Percentiles rank a stretch among this genome's conserved stretches.
Evolutionary conservation across 2,888 invertebrate species (phyloP).

Genomic region (Anoplius nigerrimus): DNA sequence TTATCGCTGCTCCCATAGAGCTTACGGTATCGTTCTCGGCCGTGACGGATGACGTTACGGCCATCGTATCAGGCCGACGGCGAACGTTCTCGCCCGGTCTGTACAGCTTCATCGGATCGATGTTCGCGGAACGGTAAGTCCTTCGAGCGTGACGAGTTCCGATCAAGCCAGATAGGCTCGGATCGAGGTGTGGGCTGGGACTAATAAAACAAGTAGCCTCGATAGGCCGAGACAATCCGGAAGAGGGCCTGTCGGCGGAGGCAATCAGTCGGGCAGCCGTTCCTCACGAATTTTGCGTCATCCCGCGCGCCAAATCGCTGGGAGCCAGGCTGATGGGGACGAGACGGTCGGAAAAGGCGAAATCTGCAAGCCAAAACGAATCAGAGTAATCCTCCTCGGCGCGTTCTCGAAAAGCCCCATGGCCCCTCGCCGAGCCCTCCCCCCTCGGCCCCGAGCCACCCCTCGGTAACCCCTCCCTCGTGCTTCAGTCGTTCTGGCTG

Average conservation of each 20-base stretch:
- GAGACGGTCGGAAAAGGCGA: constrained; percentile 56
- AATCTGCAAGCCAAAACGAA: constrained; percentile 74
- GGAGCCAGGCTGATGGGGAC: constrained; percentile 26
- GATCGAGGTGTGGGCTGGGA: too few relatives aligned
- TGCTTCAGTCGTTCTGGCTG: constrained; percentile 16
- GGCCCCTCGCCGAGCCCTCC: constrained; percentile 25
- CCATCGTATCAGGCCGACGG: constrained; percentile 38
- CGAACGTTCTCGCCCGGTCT: constrained; percentile 2
- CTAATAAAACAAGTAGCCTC: too few relatives aligned
- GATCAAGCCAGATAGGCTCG: too few relatives aligned
- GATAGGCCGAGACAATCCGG: too few relatives aligned
- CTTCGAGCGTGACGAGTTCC: too few relatives aligned
- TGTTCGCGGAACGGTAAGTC: too few relatives aligned
- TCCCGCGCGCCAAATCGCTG: too few relatives aligned
- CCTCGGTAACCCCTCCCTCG: constrained; percentile 2
- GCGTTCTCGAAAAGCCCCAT: constrained; percentile 67
- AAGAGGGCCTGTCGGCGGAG: too few relatives aligned
- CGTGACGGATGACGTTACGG: constrained; percentile 52
- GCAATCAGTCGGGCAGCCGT: constrained; percentile 1
- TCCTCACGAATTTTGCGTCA: constrained; percentile 18
- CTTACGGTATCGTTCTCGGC: constrained; percentile 47
- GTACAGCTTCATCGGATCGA: too few relatives aligned
- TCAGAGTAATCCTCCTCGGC: constrained; percentile 71
- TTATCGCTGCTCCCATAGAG: constrained; percentile 58
- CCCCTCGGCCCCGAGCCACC: too few relatives aligned